phyloP scores from a whole-genome alignment of 2,888 invertebrate species.

The Spilosoma lubricipeda region DNA sequence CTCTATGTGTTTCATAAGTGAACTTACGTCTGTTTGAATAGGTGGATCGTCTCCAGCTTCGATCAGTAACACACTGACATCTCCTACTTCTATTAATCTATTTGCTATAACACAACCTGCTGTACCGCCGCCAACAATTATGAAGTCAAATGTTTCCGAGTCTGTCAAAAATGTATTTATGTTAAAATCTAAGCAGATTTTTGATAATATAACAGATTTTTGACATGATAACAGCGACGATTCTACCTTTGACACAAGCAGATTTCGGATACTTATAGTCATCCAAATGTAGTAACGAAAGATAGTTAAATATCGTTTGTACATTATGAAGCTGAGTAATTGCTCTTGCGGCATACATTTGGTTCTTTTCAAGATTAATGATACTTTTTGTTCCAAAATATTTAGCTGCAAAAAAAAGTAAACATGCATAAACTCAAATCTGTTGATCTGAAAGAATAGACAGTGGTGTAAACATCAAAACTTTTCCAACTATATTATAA shows the following conservation, averaged over 20 bases:
- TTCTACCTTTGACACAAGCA: slow-evolving; percentile 8
- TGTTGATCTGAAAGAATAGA: no score
- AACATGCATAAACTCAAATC: no score
- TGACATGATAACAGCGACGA: neutral
- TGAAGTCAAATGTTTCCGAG: slow-evolving; percentile 3
- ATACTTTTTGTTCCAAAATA: neutral
- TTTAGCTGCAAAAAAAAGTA: neutral
- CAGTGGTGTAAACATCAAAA: no score
- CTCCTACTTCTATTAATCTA: neutral
- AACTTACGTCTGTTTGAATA: slow-evolving; percentile 6
- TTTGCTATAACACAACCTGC: slow-evolving; percentile 19
- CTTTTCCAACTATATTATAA: no score
- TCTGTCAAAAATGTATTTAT: slow-evolving; percentile 4
- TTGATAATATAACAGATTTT: no score
- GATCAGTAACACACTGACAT: slow-evolving; percentile 8
- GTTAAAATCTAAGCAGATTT: neutral
- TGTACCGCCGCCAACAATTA: slow-evolving; percentile 14
- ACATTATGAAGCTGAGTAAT: neutral
- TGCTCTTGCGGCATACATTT: neutral
- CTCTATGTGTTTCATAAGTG: neutral
- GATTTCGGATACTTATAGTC: slow-evolving; percentile 4
- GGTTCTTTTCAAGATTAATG: neutral
- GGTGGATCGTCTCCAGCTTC: slow-evolving; percentile 15
- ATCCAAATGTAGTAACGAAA: neutral
- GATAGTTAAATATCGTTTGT: neutral